These are phyloP conservation scores for Vombatus ursinus DNA, from an alignment of 2,113 vertebrate genomes.

Conservation along the genomic window DNA sequence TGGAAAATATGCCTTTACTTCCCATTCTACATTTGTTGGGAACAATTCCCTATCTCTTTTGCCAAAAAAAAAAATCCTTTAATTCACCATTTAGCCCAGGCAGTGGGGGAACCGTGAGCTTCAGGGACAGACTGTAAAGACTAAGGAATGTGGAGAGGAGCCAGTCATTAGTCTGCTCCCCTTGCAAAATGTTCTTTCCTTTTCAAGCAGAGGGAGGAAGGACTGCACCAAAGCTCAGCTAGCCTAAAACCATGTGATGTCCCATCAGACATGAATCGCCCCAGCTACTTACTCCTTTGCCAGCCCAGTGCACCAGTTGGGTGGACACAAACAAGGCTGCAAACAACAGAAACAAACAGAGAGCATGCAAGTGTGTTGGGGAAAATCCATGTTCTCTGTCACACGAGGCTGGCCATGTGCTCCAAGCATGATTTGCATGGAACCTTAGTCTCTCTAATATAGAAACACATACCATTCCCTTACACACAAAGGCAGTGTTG, in stretches of 20 bases:
- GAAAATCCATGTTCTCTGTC: not conserved
- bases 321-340: not conserved
- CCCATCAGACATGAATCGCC: not conserved
- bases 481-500: constrained; percentile 66
- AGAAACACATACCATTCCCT: constrained; percentile 55
- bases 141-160: not conserved
- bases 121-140: not conserved
- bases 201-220: not conserved
- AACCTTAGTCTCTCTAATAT: constrained; percentile 36
- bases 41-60: not conserved
- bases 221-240: accelerated
- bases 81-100: not conserved
- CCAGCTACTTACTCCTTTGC: not conserved
- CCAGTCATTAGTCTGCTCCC: not conserved
- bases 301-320: not conserved
- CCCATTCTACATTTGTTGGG: not conserved
- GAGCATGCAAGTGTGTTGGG: no score
- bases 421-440: constrained; percentile 59
- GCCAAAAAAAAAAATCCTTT: not conserved
- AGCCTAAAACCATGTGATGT: not conserved
- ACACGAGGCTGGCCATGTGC: constrained; percentile 33
- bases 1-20: not conserved
- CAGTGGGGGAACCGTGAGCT: not conserved
- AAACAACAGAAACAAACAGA: accelerated
- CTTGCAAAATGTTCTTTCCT: accelerated